Conservation (phyloP, 2,797 vertebrate species). For the Rhadinocentrus ornatus region DNA sequence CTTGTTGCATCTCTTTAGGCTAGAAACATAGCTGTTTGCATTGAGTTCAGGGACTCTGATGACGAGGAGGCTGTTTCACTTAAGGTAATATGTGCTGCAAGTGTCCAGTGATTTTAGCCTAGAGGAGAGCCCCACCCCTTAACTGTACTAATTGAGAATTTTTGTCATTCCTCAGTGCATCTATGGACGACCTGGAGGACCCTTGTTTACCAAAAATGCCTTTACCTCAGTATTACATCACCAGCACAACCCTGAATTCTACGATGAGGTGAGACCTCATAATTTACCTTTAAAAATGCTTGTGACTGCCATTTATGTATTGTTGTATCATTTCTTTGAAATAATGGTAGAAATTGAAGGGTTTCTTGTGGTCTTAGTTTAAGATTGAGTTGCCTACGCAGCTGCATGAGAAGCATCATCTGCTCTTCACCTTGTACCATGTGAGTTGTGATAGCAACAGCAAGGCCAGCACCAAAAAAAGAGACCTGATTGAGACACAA, state of each 20-base stretch:
- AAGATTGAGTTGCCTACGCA: conserved; percentile 97
- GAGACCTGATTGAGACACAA: conserved; percentile 91
- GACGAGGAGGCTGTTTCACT: conserved; percentile 86
- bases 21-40: conserved; percentile 86
- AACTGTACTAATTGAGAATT: background rate
- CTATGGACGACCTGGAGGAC: conserved; percentile 92
- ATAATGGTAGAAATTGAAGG: background rate
- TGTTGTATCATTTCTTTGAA: background rate
- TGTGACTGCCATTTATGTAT: background rate
- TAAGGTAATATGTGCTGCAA: conserved; percentile 65
- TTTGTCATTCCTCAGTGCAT: conserved; percentile 86
- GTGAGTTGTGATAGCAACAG: conserved; percentile 96
- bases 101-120: background rate
- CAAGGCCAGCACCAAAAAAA: conserved; percentile 89
- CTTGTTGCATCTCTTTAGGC: conserved; percentile 81
- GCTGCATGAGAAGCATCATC: conserved; percentile 94
- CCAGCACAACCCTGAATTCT: conserved; percentile 97
- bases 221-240: conserved; percentile 94
- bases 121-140: background rate
- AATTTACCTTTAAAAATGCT: background rate
- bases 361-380: conserved; percentile 78
- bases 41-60: conserved; percentile 96
- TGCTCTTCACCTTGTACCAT: conserved; percentile 95
- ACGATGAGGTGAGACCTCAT: conserved; percentile 88
- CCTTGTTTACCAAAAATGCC: conserved; percentile 90